Conservation (phyloP, 2,888 invertebrate genomes). For the Halictus ligatus region DNA sequence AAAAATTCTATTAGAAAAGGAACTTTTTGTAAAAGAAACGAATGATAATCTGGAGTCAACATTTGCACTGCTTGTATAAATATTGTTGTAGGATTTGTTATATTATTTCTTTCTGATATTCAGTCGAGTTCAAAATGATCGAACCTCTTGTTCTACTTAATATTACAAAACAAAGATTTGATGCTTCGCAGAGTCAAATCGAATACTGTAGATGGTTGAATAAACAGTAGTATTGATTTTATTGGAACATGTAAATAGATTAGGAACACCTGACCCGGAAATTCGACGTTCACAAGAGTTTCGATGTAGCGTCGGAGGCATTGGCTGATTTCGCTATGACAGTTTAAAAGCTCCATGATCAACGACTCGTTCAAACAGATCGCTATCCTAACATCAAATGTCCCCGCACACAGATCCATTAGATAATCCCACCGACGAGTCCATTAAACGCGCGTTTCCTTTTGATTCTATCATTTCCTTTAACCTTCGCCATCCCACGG, state of each 20-base stretch:
- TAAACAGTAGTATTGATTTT: neutral
- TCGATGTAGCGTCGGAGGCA: neutral
- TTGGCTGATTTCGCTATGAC: neutral
- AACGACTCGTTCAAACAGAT: conserved; percentile 44
- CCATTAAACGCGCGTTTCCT: conserved; percentile 42
- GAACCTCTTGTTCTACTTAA: neutral
- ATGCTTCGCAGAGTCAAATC: neutral
- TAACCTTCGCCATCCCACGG: conserved; percentile 17
- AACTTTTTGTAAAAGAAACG: too few species aligned
- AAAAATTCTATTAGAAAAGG: too few species aligned
- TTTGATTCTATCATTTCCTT: conserved; percentile 19
- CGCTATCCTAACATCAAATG: conserved; percentile 28
- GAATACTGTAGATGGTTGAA: neutral
- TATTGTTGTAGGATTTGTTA: neutral
- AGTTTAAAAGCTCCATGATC: conserved; percentile 11
- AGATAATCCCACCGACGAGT: conserved; percentile 20
- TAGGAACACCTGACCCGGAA: neutral
- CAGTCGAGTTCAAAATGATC: neutral
- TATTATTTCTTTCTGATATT: neutral
- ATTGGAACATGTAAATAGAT: neutral
- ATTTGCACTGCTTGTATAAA: neutral
- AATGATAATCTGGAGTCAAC: neutral
- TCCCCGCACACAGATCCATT: neutral
- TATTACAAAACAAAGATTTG: neutral
- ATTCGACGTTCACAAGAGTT: neutral